Evolutionary conservation across 2,113 vertebrate species (phyloP).

Genomic region (Dinomys branickii): DNA sequence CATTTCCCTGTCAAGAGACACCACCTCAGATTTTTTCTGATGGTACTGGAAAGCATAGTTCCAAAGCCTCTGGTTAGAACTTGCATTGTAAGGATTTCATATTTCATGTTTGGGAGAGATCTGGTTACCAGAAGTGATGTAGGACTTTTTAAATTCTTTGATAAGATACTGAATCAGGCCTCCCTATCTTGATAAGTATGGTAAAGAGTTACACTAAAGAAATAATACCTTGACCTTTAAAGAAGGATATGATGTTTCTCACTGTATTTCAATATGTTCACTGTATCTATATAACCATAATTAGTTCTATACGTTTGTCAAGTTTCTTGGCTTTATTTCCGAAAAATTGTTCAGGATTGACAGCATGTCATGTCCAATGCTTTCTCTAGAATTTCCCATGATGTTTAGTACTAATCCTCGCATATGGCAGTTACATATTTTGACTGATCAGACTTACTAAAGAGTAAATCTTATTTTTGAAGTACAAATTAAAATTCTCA

Average conservation of each 20-base stretch:
- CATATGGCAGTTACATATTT: not conserved
- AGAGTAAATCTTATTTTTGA: slow-evolving; percentile 44
- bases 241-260: not conserved
- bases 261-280: not conserved
- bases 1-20: not conserved
- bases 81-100: slow-evolving; percentile 27
- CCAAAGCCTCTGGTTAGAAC: not conserved
- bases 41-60: not conserved
- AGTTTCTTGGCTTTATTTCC: not conserved
- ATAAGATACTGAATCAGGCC: not conserved
- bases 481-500: slow-evolving; percentile 23
- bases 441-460: not conserved
- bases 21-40: not conserved
- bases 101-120: slow-evolving; percentile 14
- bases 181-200: not conserved
- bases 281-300: not conserved
- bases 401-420: not conserved
- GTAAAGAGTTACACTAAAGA: slow-evolving; percentile 24
- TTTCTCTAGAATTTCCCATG: not conserved
- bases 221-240: not conserved
- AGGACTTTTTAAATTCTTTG: slow-evolving; percentile 14
- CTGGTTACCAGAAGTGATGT: not conserved
- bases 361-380: not conserved
- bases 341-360: not conserved
- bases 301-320: not conserved